Conservation (phyloP, 2,797 vertebrate genomes). For the Dipus sagitta region DNA sequence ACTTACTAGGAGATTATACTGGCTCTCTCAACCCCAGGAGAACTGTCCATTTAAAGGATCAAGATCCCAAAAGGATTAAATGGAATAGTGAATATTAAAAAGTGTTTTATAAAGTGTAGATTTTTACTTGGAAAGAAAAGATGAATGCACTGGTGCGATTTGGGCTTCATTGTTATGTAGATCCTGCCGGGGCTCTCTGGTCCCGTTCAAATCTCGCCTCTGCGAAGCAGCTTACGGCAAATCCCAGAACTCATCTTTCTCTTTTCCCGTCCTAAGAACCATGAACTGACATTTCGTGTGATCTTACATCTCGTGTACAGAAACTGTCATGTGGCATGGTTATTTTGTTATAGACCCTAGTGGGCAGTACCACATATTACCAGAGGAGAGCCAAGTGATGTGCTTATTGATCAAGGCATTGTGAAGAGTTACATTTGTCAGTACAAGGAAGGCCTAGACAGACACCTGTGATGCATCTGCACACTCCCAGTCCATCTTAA, state of each 20-base stretch:
- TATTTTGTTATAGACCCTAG: background rate
- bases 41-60: slow-evolving; percentile 36
- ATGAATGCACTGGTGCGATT: background rate
- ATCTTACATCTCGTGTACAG: slow-evolving; percentile 11
- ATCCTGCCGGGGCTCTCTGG: background rate
- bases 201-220: background rate
- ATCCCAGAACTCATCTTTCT: background rate
- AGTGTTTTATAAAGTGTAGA: slow-evolving; percentile 14
- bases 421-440: background rate
- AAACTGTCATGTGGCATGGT: fast-evolving
- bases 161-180: background rate
- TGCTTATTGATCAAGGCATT: slow-evolving; percentile 11
- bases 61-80: slow-evolving; percentile 61
- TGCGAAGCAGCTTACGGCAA: background rate
- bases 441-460: background rate
- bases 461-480: background rate
- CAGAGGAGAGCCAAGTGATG: background rate
- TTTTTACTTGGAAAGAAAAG: slow-evolving; percentile 53
- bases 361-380: background rate
- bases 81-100: slow-evolving; percentile 33
- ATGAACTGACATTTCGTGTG: background rate
- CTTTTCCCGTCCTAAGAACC: background rate
- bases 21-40: slow-evolving; percentile 49
- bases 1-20: slow-evolving; percentile 24
- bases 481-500: background rate